These are phyloP conservation scores for Gadus macrocephalus DNA, from an alignment of 2,113 vertebrate species.

Conservation along the genomic window DNA sequence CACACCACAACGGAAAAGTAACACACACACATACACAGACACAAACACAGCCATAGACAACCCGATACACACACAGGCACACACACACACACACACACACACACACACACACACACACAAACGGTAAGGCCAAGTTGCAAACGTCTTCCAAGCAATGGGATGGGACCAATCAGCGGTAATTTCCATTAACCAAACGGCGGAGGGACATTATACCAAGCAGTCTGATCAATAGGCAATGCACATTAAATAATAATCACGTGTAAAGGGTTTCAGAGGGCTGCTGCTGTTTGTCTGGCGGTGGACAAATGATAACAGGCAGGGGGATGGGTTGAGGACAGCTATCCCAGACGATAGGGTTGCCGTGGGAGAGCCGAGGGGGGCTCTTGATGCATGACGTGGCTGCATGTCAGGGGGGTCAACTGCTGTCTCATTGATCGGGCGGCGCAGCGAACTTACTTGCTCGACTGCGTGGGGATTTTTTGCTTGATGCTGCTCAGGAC, in stretches of 20 bases:
- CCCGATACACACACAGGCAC: neutral
- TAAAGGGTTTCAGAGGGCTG: slow-evolving; percentile 1
- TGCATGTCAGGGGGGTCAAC: slow-evolving; percentile 67
- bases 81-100: neutral
- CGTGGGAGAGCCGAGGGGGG: slow-evolving; percentile 74
- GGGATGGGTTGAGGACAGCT: slow-evolving; percentile 26
- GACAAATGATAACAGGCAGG: slow-evolving; percentile 17
- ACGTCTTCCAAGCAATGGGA: slow-evolving; percentile 40
- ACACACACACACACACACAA: slow-evolving; percentile 24
- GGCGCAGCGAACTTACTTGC: slow-evolving; percentile 91
- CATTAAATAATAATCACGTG: slow-evolving; percentile 34
- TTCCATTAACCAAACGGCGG: slow-evolving; percentile 12
- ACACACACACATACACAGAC: neutral
- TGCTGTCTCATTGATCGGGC: slow-evolving; percentile 76
- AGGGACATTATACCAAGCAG: slow-evolving; percentile 10
- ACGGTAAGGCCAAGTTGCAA: slow-evolving; percentile 17
- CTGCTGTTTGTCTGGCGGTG: slow-evolving; percentile 27
- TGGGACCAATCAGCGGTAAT: slow-evolving; percentile 19
- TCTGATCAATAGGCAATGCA: slow-evolving; percentile 46
- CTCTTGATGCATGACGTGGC: slow-evolving; percentile 84
- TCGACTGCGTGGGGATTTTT: slow-evolving; percentile 92
- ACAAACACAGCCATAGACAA: neutral
- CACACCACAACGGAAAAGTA: neutral
- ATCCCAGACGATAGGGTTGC: slow-evolving; percentile 64
- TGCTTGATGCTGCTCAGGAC: slow-evolving; percentile 98